Evolutionary conservation across 2,797 vertebrate genomes (phyloP).

Genomic region (Channa striata): DNA sequence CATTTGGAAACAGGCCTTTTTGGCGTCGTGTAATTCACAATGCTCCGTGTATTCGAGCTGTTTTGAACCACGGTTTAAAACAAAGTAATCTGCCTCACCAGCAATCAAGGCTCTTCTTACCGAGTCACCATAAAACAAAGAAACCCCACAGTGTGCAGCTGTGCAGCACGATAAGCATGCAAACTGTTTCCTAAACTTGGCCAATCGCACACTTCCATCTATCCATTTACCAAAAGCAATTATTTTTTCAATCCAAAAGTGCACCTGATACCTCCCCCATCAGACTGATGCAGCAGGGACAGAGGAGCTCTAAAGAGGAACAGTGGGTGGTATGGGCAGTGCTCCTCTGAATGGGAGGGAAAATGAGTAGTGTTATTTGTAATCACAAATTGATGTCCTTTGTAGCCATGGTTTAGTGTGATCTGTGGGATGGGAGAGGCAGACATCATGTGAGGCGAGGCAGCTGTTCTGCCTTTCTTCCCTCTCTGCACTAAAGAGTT

Average conservation of each 20-base stretch:
- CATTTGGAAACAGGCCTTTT: constrained; percentile 20
- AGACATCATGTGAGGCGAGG: constrained; percentile 56
- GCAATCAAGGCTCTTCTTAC: constrained; percentile 56
- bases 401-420: constrained; percentile 64
- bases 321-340: constrained; percentile 47
- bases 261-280: constrained; percentile 66
- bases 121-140: constrained; percentile 60
- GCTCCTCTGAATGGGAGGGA: constrained; percentile 48
- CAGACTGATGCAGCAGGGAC: constrained; percentile 48
- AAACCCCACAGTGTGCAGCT: constrained; percentile 64
- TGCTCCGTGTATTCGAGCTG: constrained; percentile 14
- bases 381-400: constrained; percentile 73
- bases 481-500: constrained; percentile 53
- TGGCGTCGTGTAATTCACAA: constrained; percentile 8
- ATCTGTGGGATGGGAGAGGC: constrained; percentile 60
- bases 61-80: constrained; percentile 42
- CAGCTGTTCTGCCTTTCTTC: constrained; percentile 72
- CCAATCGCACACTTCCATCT: constrained; percentile 63
- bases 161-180: constrained; percentile 67
- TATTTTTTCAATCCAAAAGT: constrained; percentile 75
- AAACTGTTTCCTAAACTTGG: constrained; percentile 62
- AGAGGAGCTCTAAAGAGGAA: constrained; percentile 53
- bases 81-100: constrained; percentile 45
- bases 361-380: constrained; percentile 59
- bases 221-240: constrained; percentile 75